These are phyloP conservation scores for Drosophila tropicalis DNA, from an alignment of 1,140 invertebrate species.

Conservation along the genomic window DNA sequence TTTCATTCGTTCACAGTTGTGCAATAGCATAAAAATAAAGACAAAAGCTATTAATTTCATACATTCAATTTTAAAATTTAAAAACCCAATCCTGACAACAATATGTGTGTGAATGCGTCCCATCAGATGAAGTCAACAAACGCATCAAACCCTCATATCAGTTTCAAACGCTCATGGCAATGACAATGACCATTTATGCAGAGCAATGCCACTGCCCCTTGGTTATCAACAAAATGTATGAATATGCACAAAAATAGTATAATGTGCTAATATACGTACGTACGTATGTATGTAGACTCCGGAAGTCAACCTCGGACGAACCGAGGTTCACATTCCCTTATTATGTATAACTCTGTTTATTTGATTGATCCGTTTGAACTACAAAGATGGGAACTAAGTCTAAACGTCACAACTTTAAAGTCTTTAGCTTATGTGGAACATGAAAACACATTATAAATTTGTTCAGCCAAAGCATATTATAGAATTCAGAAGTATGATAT, in stretches of 20 bases:
- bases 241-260: neutral
- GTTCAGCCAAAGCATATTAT: too few relatives aligned
- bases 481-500: too few relatives aligned
- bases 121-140: neutral
- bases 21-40: too few relatives aligned
- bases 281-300: neutral
- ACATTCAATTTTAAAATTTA: neutral
- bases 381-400: too few relatives aligned
- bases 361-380: too few relatives aligned
- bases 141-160: neutral
- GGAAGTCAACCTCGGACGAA: neutral
- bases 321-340: too few relatives aligned
- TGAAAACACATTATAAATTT: too few relatives aligned
- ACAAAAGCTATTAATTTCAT: neutral
- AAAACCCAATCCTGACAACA: neutral
- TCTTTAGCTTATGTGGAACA: too few relatives aligned
- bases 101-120: neutral
- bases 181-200: neutral
- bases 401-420: too few relatives aligned
- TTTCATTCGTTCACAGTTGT: too few relatives aligned
- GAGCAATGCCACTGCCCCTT: neutral
- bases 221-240: slow-evolving; percentile 1
- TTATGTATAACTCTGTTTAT: too few relatives aligned
- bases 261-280: too few relatives aligned
- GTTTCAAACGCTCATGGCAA: neutral